Base-by-base conservation (phyloP, 2,113 vertebrate genomes). In the Andinoacara biseriatus region DNA sequence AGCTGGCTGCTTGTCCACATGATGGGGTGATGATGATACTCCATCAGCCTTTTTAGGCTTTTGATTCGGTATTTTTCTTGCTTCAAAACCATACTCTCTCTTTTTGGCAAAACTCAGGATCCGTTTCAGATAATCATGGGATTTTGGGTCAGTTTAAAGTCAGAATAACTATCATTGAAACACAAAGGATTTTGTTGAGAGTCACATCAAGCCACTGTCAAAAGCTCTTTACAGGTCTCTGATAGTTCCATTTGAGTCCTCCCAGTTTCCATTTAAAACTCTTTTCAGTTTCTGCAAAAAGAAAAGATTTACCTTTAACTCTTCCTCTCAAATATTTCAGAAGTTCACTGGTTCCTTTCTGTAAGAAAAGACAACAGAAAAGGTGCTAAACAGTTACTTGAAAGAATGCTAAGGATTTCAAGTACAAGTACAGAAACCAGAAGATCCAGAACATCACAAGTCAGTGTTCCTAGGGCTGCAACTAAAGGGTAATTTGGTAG, bases 321-420 rank as follows among this genome's bases (percentile, higher is more conserved):
- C 97, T 96, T 92, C 97, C 97, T 89, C 94, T 94, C 57, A 99
- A 92, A 1, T 98, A 99, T 81, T 97, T 98, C 87, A 99, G 94
- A 29, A 99, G 95, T 62, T 99, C 97, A 86, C 96, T 95, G 60
- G 98, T 99, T 92, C 98, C 98, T 95, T 97, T 99, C 97, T 99
- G 91, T 69, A 35, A 57, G 58, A 84, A 92, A 54, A 92, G 74
- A 83, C 40, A 85, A 80, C 40, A 60, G 24, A 24, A 59, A n/a
- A 59, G 22, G 20, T 76, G 15, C 46, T 18, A 18, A 52, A 52
- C 9, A 20, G 22, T 20, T 2, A 58, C 26, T 9, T 35, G 8
- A 1, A 49, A 24, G 10, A 31, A 9, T 65, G 22, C 58, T 63
- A 4, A 43, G 3, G 38, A 7, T 11, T 40, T 40, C 11, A 3